These are phyloP conservation scores for Craterocephalus amniculus DNA, from an alignment of 2,797 vertebrate genomes.

Conservation along the genomic window DNA sequence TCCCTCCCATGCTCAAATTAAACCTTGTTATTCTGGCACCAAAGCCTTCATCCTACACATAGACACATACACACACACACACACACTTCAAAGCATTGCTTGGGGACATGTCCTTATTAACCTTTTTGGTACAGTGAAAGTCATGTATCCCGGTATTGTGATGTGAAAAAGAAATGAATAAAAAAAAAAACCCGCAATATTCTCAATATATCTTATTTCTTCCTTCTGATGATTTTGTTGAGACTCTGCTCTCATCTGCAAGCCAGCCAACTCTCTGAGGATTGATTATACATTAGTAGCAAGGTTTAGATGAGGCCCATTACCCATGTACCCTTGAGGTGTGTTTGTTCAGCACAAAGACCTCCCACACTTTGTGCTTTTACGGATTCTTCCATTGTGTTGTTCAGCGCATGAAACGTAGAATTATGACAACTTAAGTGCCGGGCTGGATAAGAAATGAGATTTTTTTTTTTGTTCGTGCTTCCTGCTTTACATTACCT, in stretches of 20 bases:
- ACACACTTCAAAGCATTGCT: slow-evolving; percentile 9
- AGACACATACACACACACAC: slow-evolving; percentile 15
- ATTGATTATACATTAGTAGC: slow-evolving; percentile 43
- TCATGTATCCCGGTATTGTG: slow-evolving; percentile 3
- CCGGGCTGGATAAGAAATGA: slow-evolving; percentile 9
- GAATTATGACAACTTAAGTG: slow-evolving; percentile 16
- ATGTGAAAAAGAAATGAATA: background rate
- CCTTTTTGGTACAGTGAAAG: slow-evolving; percentile 5
- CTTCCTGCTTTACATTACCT: background rate
- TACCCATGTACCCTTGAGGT: slow-evolving; percentile 37
- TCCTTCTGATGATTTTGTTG: slow-evolving; percentile 18
- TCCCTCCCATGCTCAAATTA: slow-evolving; percentile 48
- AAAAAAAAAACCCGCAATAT: background rate
- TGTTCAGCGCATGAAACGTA: slow-evolving; percentile 19
- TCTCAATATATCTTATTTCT: slow-evolving; percentile 20
- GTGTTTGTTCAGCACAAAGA: slow-evolving; percentile 49
- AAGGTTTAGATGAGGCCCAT: slow-evolving; percentile 41
- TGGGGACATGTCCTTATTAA: slow-evolving; percentile 3
- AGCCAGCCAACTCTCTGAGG: slow-evolving; percentile 20
- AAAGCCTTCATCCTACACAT: slow-evolving; percentile 30
- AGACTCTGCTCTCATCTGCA: slow-evolving; percentile 11
- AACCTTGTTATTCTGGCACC: slow-evolving; percentile 51
- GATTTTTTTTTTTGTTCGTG: background rate
- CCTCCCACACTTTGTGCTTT: slow-evolving; percentile 39
- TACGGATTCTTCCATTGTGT: slow-evolving; percentile 31